Evolutionary conservation across 2,888 invertebrate species (phyloP), one percentile per base, ranked within the genome.

Genomic region (Athalia circularis): DNA sequence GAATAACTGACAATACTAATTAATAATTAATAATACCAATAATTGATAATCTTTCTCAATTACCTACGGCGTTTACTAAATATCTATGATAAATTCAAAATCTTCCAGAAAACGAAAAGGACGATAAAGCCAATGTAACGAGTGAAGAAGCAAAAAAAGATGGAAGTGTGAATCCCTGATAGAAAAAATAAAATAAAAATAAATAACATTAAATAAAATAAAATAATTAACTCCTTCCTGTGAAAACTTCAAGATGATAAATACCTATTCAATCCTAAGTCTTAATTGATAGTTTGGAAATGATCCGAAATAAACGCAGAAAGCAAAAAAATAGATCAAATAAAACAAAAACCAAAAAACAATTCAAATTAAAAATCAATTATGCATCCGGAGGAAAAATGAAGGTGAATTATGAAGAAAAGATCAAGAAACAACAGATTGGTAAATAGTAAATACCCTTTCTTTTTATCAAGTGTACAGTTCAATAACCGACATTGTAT

Each of bases 71-170:
- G 54, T 72, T 54, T 59, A 8, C 54, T 5, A 54, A 70, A 43
- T 59, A n/a, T 43, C 54, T 54, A 43, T 47, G 50, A 9, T 57
- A 15, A 45, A 29, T 45, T 13, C n/a, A 61, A n/a, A 57, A 54
- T 61, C 43, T 75, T 62, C 13, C 91, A 91, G 95, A 95, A 85
- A 93, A 93, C 85, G 91, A 92, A 78, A 93, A 95, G 87, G 93
- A 94, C 79, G 94, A 94, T 68, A 88, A 92, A 70, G 93, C 94
- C 83, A 92, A 92, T 83, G 91, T 85, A 88, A 92, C 91, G 85
- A 91, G 91, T 84, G 95, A 95, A 83, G 94, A 95, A 86, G 91
- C 92, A 85, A 95, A 95, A 91, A 94, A 94, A 88, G 94, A 94
- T 64, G 89, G 93, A 76, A 91, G 93, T 75, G 91, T 93, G 82